A percentile compares a stretch with the other conserved stretches of the same genome.
phyloP scores from a whole-genome alignment of 2,113 vertebrate genomes.

The Pachypanchax playfairii region DNA sequence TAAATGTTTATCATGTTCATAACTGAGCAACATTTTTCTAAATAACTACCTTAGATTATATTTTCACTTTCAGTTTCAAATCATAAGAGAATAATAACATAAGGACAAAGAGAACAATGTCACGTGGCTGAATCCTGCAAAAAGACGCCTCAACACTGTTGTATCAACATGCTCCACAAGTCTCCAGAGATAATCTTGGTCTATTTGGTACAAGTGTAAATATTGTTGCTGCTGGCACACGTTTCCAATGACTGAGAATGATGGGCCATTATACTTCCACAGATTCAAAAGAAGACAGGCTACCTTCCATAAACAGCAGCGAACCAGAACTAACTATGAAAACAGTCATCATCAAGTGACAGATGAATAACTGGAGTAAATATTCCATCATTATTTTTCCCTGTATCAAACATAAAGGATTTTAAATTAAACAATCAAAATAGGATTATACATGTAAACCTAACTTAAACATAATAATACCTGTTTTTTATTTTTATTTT shows the following conservation, averaged over 20 bases:
- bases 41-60: not conserved
- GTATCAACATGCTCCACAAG: conserved; percentile 75
- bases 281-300: conserved; percentile 4
- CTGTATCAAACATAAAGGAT: too few species aligned
- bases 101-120: conserved; percentile 63
- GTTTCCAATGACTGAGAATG: conserved; percentile 44
- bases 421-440: not conserved
- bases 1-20: not conserved
- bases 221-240: conserved; percentile 62
- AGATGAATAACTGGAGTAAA: too few species aligned
- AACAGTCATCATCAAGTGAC: conserved; percentile 46
- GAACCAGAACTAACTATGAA: conserved; percentile 42
- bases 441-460: too few species aligned
- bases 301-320: conserved; percentile 18
- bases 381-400: too few species aligned
- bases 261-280: not conserved
- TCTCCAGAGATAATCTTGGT: conserved; percentile 71
- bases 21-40: not conserved
- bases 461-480: too few species aligned
- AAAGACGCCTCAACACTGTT: conserved; percentile 68
- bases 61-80: not conserved
- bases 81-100: too few species aligned
- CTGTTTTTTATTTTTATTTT: too few species aligned
- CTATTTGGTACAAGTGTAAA: conserved; percentile 70
- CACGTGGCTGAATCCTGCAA: conserved; percentile 68